Evolutionary conservation across 2,888 invertebrate species (phyloP), one percentile per base, ranked within the genome.

Genomic region (Villa cingulata): DNA sequence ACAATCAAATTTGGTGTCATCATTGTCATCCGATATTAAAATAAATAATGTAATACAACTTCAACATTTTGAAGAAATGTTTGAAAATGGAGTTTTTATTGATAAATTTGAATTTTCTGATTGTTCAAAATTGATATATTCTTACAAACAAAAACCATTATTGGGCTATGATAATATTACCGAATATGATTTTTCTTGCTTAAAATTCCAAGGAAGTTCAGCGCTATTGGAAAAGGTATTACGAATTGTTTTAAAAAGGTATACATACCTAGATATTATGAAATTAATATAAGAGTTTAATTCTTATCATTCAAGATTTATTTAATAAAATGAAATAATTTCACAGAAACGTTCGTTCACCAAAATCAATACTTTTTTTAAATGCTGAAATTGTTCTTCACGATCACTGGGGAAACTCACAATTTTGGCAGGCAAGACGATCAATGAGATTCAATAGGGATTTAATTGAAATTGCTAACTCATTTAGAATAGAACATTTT

Each of bases 381-480:
- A 83, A 85, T 62, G 89, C 86, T 15, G 95, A 95, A 71, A 83
- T 89, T 48, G 80, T 87, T 2, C 65, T 95, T 19, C 94, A 95
- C 63, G 83, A 91, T 58, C 71, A 72, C n/a, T 96, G 87, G 69
- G 95, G 95, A 1, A 81, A 82, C 39, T 70, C 71, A 46, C 69
- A 77, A 23, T 96, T 87, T 65, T 96, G 96, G 96, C 71, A 74
- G 55, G 87, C 85, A 18, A 73, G 90, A 51, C 76, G 90, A 56
- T 96, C 96, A 59, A 91, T 97, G 90, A 75, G 87, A 56, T 97
- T 95, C 64, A 82, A 83, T 49, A 70, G 72, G 43, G 65, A 77
- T 16, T 73, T 98, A 0, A 63, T 76, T 12, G 55, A 72, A 41
- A 74, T 81, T 34, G 94, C 89, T 0, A 73, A 75, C 45, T 63